Evolutionary conservation across 2,888 invertebrate genomes (phyloP), one percentile per base, ranked within the genome.

Genomic region (Stenodera caucasica): DNA sequence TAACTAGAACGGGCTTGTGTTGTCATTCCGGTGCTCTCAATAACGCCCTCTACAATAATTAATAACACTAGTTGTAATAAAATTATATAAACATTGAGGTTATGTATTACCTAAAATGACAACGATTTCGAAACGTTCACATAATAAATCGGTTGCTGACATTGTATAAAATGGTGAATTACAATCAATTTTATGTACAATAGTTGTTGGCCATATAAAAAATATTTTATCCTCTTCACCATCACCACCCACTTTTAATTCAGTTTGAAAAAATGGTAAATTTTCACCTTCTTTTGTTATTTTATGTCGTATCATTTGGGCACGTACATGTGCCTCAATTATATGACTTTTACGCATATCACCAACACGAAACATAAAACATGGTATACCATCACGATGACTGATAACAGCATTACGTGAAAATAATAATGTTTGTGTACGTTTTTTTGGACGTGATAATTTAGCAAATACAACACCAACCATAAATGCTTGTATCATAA

Each of bases 291-390:
- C 92, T 70, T 88, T 86, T 0, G 94, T 91, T 49, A 88, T 86
- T 70, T 87, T 85, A 26, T 89, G 86, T 66, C 89, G 87, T 55
- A 96, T 89, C 32, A 96, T 79, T 73, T 91, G 90, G 0, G 93
- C 90, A 62, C 91, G 82, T 0, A 94, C 88, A 67, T 88, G 90
- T 0, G 96, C 92, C 35, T 95, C 94, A 18, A 97, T 90, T 64
- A 98, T 92, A 78, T 94, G 94, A 0, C 94, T 94, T 76, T 89
- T 90, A 26, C 96, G 85, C 88, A 96, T 92, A 77, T 96, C 96
- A 1, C 95, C 96, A 0, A 96, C 45, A 30, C 96, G 85, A 75
- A 96, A 94, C 85, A 93, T 89, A 23, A 96, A 82, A 72, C 91
- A 90, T 11, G 95, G 81, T 60, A 88, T 85, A 2, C 91, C 90